Percentiles rank a stretch among this genome's conserved stretches.
These are phyloP conservation scores for Sphaerophoria taeniata DNA, from an alignment of 2,888 invertebrate genomes.

Conservation along the genomic window DNA sequence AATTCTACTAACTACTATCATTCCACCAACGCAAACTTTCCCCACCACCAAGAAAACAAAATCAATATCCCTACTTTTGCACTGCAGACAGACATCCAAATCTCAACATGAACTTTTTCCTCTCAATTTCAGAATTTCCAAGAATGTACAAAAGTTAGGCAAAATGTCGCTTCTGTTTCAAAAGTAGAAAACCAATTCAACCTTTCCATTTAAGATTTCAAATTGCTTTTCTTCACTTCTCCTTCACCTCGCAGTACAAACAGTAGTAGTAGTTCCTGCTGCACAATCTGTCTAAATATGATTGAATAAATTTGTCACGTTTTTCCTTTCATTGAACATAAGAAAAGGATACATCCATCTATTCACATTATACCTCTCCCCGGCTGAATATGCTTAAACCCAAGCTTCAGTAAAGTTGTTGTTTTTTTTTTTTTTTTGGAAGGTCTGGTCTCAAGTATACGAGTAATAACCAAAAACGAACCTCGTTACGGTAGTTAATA, in stretches of 20 bases:
- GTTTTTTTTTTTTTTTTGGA: no score
- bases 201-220: conserved; percentile 9
- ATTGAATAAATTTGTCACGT: conserved; percentile 32
- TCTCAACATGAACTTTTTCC: no score
- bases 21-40: no score
- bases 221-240: conserved; percentile 4
- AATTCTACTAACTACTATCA: no score
- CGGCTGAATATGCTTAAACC: no score
- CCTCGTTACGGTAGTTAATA: conserved; percentile 36
- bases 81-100: no score
- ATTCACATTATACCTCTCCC: neutral
- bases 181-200: neutral
- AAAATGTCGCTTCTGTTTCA: conserved; percentile 7
- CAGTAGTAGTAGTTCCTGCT: neutral
- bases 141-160: neutral
- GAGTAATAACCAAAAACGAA: neutral
- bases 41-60: no score
- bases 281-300: conserved; percentile 5
- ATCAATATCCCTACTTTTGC: no score
- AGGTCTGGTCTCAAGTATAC: neutral
- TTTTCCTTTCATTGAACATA: conserved; percentile 27
- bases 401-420: no score
- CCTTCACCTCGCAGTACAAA: no score
- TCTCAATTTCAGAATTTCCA: no score
- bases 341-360: conserved; percentile 15